Conservation (phyloP, 2,797 vertebrate species). For the Ptychadena robeensis region DNA sequence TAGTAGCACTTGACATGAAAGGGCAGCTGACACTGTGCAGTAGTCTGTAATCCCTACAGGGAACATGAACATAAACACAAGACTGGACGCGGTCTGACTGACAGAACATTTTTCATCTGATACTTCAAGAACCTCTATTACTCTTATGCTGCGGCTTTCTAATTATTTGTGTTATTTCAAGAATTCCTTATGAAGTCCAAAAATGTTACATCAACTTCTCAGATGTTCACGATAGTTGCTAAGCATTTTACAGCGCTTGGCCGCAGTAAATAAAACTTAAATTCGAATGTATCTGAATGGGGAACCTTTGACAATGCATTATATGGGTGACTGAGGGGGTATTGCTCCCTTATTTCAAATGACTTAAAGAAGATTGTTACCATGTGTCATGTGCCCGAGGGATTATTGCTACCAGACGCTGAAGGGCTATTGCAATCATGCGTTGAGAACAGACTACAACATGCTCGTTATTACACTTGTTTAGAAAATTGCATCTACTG, state of each 20-base stretch:
- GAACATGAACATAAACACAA: slow-evolving; percentile 24
- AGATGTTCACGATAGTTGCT: neutral
- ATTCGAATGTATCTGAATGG: no score
- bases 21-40: slow-evolving; percentile 34
- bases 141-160: neutral
- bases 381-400: no score
- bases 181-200: neutral
- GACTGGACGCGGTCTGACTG: neutral
- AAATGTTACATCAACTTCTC: neutral
- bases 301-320: neutral
- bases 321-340: neutral
- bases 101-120: slow-evolving; percentile 7
- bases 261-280: neutral
- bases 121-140: neutral
- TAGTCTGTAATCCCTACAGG: slow-evolving; percentile 29
- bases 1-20: slow-evolving; percentile 44
- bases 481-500: no score
- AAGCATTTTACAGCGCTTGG: neutral
- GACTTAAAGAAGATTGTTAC: no score
- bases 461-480: no score
- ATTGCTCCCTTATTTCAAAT: no score
- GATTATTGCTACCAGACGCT: no score
- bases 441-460: no score
- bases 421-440: no score
- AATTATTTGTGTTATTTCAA: slow-evolving; percentile 13